Evolutionary conservation across 2,888 invertebrate species (phyloP).

Genomic region (Odontocerum albicorne): DNA sequence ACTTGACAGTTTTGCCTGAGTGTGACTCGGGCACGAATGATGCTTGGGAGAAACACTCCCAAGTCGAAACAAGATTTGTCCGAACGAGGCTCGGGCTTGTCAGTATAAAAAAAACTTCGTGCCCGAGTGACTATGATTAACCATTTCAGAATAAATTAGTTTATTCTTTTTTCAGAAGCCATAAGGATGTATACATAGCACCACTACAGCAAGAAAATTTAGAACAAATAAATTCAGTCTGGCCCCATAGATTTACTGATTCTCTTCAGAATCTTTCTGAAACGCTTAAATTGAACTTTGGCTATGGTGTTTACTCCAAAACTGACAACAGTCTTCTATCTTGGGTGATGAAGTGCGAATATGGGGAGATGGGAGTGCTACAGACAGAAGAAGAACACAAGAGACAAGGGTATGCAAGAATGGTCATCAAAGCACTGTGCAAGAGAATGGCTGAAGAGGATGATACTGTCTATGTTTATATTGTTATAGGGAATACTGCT

Average conservation of each 20-base stretch:
- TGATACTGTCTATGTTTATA: constrained; percentile 40
- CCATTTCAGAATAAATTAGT: too few species aligned
- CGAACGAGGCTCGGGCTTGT: too few species aligned
- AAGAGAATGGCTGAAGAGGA: constrained; percentile 42
- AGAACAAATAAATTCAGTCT: constrained; percentile 32
- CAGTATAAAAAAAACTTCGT: too few species aligned
- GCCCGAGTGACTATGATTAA: too few species aligned
- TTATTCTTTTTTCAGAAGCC: constrained; percentile 40
- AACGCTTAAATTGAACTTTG: constrained; percentile 42
- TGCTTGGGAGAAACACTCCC: too few species aligned
- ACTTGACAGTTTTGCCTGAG: too few species aligned
- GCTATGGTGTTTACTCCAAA: constrained; percentile 45
- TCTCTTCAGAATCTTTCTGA: constrained; percentile 39
- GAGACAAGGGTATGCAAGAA: constrained; percentile 44
- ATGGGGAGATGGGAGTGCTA: constrained; percentile 43
- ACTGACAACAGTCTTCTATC: constrained; percentile 42
- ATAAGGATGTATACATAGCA: constrained; percentile 42
- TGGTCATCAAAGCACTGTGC: constrained; percentile 42
- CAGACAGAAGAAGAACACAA: constrained; percentile 44
- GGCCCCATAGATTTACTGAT: constrained; percentile 37
- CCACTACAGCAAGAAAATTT: constrained; percentile 40
- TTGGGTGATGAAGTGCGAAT: constrained; percentile 44
- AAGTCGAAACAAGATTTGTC: too few species aligned
- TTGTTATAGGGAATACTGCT: constrained; percentile 39
- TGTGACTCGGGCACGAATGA: too few species aligned